Percentiles rank a stretch among this genome's conserved stretches.
phyloP scores from a whole-genome alignment of 2,113 vertebrate genomes.

The Phrynosoma blainvillii region DNA sequence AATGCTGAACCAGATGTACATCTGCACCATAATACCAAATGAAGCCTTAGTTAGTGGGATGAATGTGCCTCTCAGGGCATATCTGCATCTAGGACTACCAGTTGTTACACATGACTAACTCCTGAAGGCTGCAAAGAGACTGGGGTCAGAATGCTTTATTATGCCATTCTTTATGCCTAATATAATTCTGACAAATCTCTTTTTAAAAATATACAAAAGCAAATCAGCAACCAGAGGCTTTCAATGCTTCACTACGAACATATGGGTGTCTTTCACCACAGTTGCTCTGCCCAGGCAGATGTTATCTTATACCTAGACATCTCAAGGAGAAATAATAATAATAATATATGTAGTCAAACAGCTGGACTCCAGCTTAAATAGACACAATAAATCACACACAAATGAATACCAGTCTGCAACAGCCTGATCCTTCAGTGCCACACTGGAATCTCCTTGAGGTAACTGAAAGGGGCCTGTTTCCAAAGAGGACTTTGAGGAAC shows the following conservation, averaged over 20 bases:
- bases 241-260: background rate
- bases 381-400: constrained; percentile 71
- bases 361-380: constrained; percentile 66
- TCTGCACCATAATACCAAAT: background rate
- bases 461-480: background rate
- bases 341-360: constrained; percentile 35
- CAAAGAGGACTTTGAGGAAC: background rate
- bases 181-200: background rate
- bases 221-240: background rate
- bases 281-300: constrained; percentile 37
- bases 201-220: background rate
- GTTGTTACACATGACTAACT: background rate
- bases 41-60: background rate
- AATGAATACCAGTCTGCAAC: constrained; percentile 63
- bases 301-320: constrained; percentile 57
- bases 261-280: constrained; percentile 29
- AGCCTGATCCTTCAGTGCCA: background rate
- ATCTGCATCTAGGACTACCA: background rate
- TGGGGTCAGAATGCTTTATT: background rate
- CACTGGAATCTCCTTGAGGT: background rate
- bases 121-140: background rate
- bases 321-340: background rate
- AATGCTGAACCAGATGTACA: background rate
- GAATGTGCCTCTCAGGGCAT: background rate
- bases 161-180: background rate